phyloP scores from a whole-genome alignment of 2,888 invertebrate species.

The Troides helena region DNA sequence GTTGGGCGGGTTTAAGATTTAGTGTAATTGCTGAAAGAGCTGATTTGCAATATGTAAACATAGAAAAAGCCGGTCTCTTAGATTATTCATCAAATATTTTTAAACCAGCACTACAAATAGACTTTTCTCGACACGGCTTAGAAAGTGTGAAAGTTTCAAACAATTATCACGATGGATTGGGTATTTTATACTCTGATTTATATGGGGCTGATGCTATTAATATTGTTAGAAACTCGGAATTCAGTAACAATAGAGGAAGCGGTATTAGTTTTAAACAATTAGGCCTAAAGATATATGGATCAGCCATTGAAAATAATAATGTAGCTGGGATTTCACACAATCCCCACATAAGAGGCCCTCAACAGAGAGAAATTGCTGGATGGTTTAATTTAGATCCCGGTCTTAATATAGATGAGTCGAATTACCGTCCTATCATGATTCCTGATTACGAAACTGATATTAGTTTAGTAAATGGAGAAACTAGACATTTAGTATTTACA shows the following conservation, averaged over 20 bases:
- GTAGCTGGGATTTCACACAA: slow-evolving; percentile 95
- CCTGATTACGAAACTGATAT: slow-evolving; percentile 83
- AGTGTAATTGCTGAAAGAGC: slow-evolving; percentile 93
- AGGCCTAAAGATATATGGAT: slow-evolving; percentile 89
- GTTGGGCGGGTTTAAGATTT: slow-evolving; percentile 96
- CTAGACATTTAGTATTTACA: slow-evolving; percentile 89
- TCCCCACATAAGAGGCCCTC: slow-evolving; percentile 89
- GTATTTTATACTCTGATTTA: slow-evolving; percentile 96
- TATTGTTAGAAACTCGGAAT: slow-evolving; percentile 90
- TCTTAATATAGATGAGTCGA: slow-evolving; percentile 83
- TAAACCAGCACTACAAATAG: slow-evolving; percentile 93
- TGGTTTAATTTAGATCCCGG: slow-evolving; percentile 91
- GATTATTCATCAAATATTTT: slow-evolving; percentile 94
- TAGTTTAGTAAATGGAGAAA: slow-evolving; percentile 85
- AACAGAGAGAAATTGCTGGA: slow-evolving; percentile 94
- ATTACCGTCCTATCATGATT: slow-evolving; percentile 86
- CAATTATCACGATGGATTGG: slow-evolving; percentile 95
- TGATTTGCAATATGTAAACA: slow-evolving; percentile 91
- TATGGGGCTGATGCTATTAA: slow-evolving; percentile 91
- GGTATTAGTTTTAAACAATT: slow-evolving; percentile 95
- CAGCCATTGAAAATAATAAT: slow-evolving; percentile 89
- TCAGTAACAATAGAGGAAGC: slow-evolving; percentile 90
- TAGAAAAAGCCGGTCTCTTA: slow-evolving; percentile 95
- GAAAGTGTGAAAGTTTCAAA: slow-evolving; percentile 90
- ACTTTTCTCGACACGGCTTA: slow-evolving; percentile 90